Conservation (phyloP, 1,140 invertebrate genomes). For the Meteorus sp. region DNA sequence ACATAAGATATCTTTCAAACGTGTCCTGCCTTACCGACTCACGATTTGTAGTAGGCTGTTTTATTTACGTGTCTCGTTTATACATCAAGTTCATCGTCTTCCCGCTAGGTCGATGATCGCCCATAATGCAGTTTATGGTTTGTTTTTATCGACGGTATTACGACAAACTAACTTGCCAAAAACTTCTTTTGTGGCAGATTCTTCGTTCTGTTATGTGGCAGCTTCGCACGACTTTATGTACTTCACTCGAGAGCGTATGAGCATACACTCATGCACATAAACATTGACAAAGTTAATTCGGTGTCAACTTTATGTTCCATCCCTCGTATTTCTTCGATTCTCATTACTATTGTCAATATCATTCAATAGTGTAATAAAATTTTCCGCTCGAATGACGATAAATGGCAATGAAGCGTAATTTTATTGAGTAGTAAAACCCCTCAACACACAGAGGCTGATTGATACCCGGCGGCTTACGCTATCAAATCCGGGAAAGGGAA, state of each 20-base stretch:
- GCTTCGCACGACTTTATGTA: background rate
- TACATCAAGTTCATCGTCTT: constrained; percentile 42
- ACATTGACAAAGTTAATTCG: background rate
- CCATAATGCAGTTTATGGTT: constrained; percentile 55
- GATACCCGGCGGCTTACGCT: background rate
- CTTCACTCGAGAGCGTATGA: no score
- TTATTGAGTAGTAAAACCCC: constrained; percentile 40
- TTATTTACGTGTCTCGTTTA: constrained; percentile 42
- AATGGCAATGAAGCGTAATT: constrained; percentile 32
- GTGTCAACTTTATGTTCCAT: background rate
- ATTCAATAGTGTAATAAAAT: background rate
- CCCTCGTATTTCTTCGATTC: background rate
- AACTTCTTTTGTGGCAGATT: constrained; percentile 2
- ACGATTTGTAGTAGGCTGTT: constrained; percentile 36
- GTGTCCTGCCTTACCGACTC: constrained; percentile 49
- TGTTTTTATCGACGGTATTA: constrained; percentile 54
- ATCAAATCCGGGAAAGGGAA: constrained; percentile 29
- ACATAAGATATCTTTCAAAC: background rate
- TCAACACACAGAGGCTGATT: background rate
- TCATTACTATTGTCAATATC: background rate
- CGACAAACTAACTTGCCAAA: constrained; percentile 14
- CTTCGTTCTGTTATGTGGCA: background rate
- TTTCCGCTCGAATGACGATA: background rate
- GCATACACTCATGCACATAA: no score
- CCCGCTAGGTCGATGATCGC: constrained; percentile 53